Base-by-base conservation (phyloP, 2,888 invertebrate species). In the Callyntrura sp. region DNA sequence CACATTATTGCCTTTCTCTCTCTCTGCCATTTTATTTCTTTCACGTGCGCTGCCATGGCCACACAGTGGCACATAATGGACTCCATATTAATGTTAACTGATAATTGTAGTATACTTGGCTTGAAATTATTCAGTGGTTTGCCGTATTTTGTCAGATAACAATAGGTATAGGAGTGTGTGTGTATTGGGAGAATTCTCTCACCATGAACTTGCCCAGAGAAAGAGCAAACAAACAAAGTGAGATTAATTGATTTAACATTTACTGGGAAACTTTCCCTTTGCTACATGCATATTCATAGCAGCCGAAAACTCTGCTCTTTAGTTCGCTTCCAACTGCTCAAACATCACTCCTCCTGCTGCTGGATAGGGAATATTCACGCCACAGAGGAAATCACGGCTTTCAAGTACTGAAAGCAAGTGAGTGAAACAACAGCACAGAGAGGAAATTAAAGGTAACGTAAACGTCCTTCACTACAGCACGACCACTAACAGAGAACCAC, bases 381-480 rank as follows among this genome's bases (percentile, higher is more conserved):
- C 35, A 60, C 8, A 73, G 48, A 60, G 62, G 68, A 68, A 79
- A 55, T 76, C 79, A 68, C 43, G 76, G 62, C 43, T 79, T 76
- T 78, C 57, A 23, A 86, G 55, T 55, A 35, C 35, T 35, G 35
- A 2, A 4, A 35, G 35, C 35, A 35, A 35, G 35, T 35, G 35
- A 35, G 35, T 35, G 35, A 35, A 35, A 35, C 35, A 35, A 35
- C 35, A 35, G 35, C 2, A 35, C 35, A 35, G 35, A 35, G 35
- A 35, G 86, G 86, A 86, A 86, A 86, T 81, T 79, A 79, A 86
- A 86, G 68, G 79, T 78, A 86, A 86, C 68, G 20, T 4, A 76
- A 17, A 68, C 68, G 68, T 68, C 68, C 68, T 62, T 62, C 25
- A 28, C 12, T 60, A 60, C 60, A 6, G 20, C 17, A 35, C 35